Base-by-base conservation (phyloP, 1,140 invertebrate species). In the Berghia stephanieae region DNA sequence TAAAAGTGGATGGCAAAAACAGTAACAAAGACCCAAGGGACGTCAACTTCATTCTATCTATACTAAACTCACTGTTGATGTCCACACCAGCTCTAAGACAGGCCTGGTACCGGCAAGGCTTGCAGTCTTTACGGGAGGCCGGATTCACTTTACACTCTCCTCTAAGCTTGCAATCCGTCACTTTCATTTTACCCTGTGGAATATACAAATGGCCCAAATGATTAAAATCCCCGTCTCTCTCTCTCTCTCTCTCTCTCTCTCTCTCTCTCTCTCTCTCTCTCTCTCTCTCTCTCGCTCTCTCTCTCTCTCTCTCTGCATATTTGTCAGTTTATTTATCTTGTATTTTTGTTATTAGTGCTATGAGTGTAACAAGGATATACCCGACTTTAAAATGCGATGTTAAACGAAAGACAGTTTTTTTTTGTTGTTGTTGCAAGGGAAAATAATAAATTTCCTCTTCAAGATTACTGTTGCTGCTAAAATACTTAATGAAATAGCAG, bases 101-200 rank as follows among this genome's bases (percentile, higher is more conserved):
- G 8, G 68, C 68, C n/a, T 70, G 40, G 31, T 44, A 70, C 68
- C 68, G 38, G 31, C 68, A 70, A 16, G 68, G 40, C 42, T 46
- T 70, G 68, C 68, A 70, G 21, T 21, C 6, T 46, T 70, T 70
- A 18, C 68, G 43, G 2, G 68, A 42, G 40, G 2, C 31, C 1
- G 68, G 40, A 13, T 67, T 31, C 43, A 67, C n/a, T 38, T 31
- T 42, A 34, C 55, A 43, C 13, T 46, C 21, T 3, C 60, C 60
- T 1, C 49, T 36, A 52, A 34, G 18, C 27, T 69, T 68, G 44
- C 66, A 52, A 1, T 69, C 75, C 36, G 18, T 13, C n/a, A 55
- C 44, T 21, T 42, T 69, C 18, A 68, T 66, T 52, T 49, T 69
- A 43, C 46, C 75, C 67, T 68, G 31, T 43, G 40, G 3, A n/a